A percentile compares a stretch with the other conserved stretches of the same genome.
phyloP scores from a whole-genome alignment of 1,140 invertebrate genomes.

The Orius laevigatus region DNA sequence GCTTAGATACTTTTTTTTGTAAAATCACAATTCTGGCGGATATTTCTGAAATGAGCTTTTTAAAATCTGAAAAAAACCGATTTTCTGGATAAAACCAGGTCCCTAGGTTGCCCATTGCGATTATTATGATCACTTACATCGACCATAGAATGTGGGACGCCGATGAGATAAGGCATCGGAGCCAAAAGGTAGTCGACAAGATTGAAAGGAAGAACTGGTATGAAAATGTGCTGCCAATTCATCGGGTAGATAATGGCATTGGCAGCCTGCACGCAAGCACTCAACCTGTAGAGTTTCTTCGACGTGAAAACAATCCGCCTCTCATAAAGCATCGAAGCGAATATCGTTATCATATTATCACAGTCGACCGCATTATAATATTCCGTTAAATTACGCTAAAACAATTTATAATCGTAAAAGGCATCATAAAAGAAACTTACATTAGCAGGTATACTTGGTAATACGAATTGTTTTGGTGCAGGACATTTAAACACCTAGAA shows the following conservation, averaged over 20 bases:
- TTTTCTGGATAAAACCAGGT: no score
- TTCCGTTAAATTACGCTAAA: constrained; percentile 80
- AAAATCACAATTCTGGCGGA: no score
- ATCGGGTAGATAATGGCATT: constrained; percentile 90
- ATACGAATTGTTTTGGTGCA: constrained; percentile 57
- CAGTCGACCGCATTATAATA: constrained; percentile 88
- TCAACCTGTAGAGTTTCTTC: constrained; percentile 65
- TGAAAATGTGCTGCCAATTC: constrained; percentile 96
- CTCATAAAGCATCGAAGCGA: constrained; percentile 87
- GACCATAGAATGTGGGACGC: constrained; percentile 68
- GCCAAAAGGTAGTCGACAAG: constrained; percentile 81
- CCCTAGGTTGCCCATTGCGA: no score
- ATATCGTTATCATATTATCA: constrained; percentile 84
- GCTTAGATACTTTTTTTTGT: no score
- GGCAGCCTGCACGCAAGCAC: constrained; percentile 84
- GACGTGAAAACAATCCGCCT: constrained; percentile 81
- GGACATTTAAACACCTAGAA: constrained; percentile 58
- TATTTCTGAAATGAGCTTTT: no score
- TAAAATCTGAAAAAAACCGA: no score
- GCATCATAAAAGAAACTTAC: constrained; percentile 42
- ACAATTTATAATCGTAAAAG: not conserved
- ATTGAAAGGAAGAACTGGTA: constrained; percentile 69
- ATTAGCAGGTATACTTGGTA: constrained; percentile 88
- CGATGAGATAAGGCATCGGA: constrained; percentile 91
- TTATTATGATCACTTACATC: constrained; percentile 38